These are phyloP conservation scores for Melanchra persicariae DNA, from an alignment of 2,888 invertebrate genomes.

Conservation along the genomic window DNA sequence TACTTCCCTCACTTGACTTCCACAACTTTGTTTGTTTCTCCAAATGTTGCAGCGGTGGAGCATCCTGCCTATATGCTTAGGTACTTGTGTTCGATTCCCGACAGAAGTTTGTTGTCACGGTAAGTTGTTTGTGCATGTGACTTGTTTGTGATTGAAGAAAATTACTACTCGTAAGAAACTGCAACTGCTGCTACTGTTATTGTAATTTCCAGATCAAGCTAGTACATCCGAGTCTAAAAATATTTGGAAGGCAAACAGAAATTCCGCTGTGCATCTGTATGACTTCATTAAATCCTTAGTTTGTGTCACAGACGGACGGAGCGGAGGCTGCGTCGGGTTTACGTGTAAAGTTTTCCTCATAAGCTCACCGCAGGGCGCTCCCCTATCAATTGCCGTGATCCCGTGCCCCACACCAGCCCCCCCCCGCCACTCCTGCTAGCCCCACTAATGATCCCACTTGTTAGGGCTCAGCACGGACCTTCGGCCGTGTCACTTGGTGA, in stretches of 20 bases:
- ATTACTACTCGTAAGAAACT: not conserved
- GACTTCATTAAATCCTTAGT: slow-evolving; percentile 78
- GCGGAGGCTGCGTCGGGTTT: slow-evolving; percentile 79
- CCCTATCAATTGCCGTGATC: slow-evolving; percentile 87
- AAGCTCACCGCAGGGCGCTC: slow-evolving; percentile 86
- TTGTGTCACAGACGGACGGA: slow-evolving; percentile 68
- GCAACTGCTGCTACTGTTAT: not conserved
- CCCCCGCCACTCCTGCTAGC: slow-evolving; percentile 68
- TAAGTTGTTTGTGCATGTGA: slow-evolving; percentile 53
- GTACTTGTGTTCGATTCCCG: slow-evolving; percentile 33
- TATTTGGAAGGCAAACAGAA: slow-evolving; percentile 45
- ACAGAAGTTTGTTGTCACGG: slow-evolving; percentile 46
- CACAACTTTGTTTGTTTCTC: slow-evolving; percentile 54
- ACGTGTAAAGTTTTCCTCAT: slow-evolving; percentile 89
- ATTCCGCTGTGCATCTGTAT: slow-evolving; percentile 69
- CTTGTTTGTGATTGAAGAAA: slow-evolving; percentile 38
- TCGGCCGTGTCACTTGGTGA: slow-evolving; percentile 87
- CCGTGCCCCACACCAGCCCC: slow-evolving; percentile 56
- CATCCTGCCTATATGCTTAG: slow-evolving; percentile 47
- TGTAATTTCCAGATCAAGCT: not conserved
- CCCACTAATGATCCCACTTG: slow-evolving; percentile 90
- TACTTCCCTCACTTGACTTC: slow-evolving; percentile 49
- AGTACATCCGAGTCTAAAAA: slow-evolving; percentile 14
- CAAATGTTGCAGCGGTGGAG: slow-evolving; percentile 51
- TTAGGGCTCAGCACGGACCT: slow-evolving; percentile 89